A percentile compares a stretch with the other conserved stretches of the same genome.
Conservation (phyloP, 2,888 invertebrate genomes). For the Dryobota labecula region DNA sequence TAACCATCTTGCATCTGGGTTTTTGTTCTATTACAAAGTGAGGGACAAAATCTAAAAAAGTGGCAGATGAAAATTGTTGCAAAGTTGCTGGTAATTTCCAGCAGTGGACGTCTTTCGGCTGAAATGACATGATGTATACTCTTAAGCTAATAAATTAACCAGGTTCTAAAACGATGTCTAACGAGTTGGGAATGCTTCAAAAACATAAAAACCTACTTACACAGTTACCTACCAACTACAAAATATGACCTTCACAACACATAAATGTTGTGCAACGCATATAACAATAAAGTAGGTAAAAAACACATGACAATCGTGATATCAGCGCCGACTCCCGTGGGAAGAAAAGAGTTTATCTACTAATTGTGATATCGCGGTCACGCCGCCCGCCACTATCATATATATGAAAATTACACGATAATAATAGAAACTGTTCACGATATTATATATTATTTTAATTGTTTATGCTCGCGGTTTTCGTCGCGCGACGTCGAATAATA, state of each 20-base stretch:
- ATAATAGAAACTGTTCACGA: slow-evolving; percentile 73
- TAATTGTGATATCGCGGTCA: slow-evolving; percentile 76
- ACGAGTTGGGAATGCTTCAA: background rate
- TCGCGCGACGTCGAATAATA: slow-evolving; percentile 78
- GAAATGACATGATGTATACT: too few species aligned
- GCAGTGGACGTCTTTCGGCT: too few species aligned
- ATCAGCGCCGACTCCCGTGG: slow-evolving; percentile 82
- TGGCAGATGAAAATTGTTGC: too few species aligned
- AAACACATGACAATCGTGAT: slow-evolving; percentile 50
- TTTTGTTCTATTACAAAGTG: too few species aligned
- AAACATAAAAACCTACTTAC: slow-evolving; percentile 17
- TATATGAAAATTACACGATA: slow-evolving; percentile 77
- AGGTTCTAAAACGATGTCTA: background rate
- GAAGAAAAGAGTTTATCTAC: slow-evolving; percentile 84
- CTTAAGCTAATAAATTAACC: too few species aligned
- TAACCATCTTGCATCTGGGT: too few species aligned
- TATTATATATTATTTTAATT: slow-evolving; percentile 78
- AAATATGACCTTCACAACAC: slow-evolving; percentile 41
- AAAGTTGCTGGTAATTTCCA: too few species aligned
- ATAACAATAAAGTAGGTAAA: slow-evolving; percentile 55
- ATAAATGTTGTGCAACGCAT: slow-evolving; percentile 14
- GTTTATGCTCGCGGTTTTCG: slow-evolving; percentile 84
- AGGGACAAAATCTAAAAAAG: too few species aligned
- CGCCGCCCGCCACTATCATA: slow-evolving; percentile 71
- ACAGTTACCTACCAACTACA: slow-evolving; percentile 9